phyloP scores from a whole-genome alignment of 1,140 invertebrate genomes.

The Aphelinus certus region DNA sequence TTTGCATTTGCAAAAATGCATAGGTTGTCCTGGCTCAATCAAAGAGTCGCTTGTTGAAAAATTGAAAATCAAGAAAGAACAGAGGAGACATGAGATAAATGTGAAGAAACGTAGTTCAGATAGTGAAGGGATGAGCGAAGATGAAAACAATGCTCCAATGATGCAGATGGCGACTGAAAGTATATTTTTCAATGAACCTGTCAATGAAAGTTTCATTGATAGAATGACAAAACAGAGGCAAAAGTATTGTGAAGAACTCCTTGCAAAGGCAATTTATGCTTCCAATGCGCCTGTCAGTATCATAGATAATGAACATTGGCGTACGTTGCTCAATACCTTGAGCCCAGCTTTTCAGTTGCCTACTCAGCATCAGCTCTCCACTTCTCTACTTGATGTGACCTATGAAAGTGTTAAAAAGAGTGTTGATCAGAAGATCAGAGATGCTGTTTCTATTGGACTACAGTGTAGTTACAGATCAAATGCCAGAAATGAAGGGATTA shows the following conservation, averaged over 20 bases:
- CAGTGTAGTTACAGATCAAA: conserved; percentile 55
- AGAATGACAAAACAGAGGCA: conserved; percentile 39
- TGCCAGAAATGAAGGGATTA: conserved; percentile 47
- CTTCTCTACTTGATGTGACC: conserved; percentile 38
- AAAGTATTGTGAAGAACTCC: conserved; percentile 37
- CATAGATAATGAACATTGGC: conserved; percentile 42
- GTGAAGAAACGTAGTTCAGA: conserved; percentile 29
- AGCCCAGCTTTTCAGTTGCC: conserved; percentile 43
- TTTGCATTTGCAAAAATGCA: conserved; percentile 40
- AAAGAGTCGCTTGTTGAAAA: conserved; percentile 34
- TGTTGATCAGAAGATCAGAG: conserved; percentile 41
- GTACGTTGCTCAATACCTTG: conserved; percentile 40
- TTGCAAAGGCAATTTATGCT: conserved; percentile 44
- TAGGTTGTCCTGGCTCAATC: conserved; percentile 36
- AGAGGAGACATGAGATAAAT: conserved; percentile 19
- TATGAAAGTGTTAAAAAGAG: conserved; percentile 37
- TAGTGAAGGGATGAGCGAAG: conserved; percentile 28
- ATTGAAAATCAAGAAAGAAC: conserved; percentile 16
- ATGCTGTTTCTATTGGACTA: conserved; percentile 38
- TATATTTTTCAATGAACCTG: conserved; percentile 21
- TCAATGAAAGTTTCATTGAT: conserved; percentile 35
- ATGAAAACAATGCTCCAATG: conserved; percentile 26
- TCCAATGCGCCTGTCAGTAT: conserved; percentile 41
- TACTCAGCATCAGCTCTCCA: conserved; percentile 41
- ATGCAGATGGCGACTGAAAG: conserved; percentile 14